Percentiles rank a stretch among this genome's conserved stretches.
Conservation (phyloP, 2,888 invertebrate species). For the Ferdinandea cuprea region DNA sequence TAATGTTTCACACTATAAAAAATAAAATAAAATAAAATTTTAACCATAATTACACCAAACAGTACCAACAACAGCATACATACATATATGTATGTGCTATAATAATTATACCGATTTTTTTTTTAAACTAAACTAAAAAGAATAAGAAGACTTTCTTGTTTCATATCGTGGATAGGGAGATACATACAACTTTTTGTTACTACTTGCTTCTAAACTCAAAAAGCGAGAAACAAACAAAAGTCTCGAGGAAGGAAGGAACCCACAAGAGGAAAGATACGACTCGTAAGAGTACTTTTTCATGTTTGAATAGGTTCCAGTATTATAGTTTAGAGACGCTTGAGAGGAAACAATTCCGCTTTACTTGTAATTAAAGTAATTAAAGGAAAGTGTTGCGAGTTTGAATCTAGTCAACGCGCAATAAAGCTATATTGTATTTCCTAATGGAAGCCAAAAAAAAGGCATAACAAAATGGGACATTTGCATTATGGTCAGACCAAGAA, state of each 20-base stretch:
- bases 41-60: slow-evolving; percentile 7
- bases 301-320: slow-evolving; percentile 33
- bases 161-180: slow-evolving; percentile 14
- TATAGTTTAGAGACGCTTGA: slow-evolving; percentile 6
- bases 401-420: neutral
- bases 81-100: slow-evolving; percentile 31
- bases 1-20: slow-evolving; percentile 26
- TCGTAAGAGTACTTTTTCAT: slow-evolving; percentile 23
- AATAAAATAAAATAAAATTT: slow-evolving; percentile 3
- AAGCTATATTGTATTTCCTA: slow-evolving; percentile 2
- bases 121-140: slow-evolving; percentile 21
- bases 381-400: slow-evolving; percentile 52
- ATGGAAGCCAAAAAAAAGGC: neutral
- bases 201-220: slow-evolving; percentile 24
- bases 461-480: slow-evolving; percentile 18
- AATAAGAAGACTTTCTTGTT: slow-evolving; percentile 64
- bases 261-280: neutral
- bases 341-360: slow-evolving; percentile 29
- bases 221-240: neutral
- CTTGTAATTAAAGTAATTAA: slow-evolving; percentile 54
- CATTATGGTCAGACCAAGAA: no score
- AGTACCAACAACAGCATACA: no score
- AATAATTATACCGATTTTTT: no score
- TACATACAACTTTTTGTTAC: slow-evolving; percentile 26
- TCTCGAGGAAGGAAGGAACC: slow-evolving; percentile 43